A percentile compares a stretch with the other conserved stretches of the same genome.
These are phyloP conservation scores for Coelopa frigida DNA, from an alignment of 1,140 invertebrate species.

Conservation along the genomic window DNA sequence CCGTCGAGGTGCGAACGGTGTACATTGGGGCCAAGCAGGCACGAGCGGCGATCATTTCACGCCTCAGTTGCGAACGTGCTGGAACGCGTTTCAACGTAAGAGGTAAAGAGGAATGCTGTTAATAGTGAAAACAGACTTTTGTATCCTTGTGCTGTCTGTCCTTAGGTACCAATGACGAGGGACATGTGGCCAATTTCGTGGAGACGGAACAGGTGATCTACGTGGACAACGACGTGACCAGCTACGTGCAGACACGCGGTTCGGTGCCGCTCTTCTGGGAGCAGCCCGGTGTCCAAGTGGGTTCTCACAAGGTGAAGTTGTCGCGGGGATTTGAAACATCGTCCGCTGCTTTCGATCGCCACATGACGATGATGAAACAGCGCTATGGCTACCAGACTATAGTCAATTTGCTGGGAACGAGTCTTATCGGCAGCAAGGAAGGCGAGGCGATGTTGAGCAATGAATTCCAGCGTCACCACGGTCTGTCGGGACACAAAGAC, in stretches of 20 bases:
- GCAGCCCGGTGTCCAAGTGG: slow-evolving; percentile 97
- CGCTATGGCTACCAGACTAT: slow-evolving; percentile 88
- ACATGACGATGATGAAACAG: slow-evolving; percentile 78
- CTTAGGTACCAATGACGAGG: slow-evolving; percentile 91
- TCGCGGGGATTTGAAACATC: slow-evolving; percentile 91
- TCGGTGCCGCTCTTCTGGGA: slow-evolving; percentile 99
- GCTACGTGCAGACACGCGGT: slow-evolving; percentile 83
- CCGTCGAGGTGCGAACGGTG: slow-evolving; percentile 90
- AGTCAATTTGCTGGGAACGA: slow-evolving; percentile 86
- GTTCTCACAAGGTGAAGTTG: slow-evolving; percentile 97
- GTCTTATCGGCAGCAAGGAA: slow-evolving; percentile 86
- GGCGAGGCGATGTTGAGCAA: slow-evolving; percentile 93
- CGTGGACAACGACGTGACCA: slow-evolving; percentile 78
- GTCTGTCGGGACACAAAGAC: slow-evolving; percentile 65
- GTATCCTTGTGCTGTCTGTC: background rate
- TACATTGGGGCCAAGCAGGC: slow-evolving; percentile 91
- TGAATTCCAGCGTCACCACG: slow-evolving; percentile 86
- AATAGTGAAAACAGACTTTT: background rate
- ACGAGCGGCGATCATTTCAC: slow-evolving; percentile 86
- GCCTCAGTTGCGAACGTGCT: slow-evolving; percentile 92
- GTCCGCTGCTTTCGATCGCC: slow-evolving; percentile 83
- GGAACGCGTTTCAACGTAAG: slow-evolving; percentile 96
- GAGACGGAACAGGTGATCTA: slow-evolving; percentile 97
- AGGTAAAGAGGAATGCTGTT: slow-evolving; percentile 38
- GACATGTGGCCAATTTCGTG: slow-evolving; percentile 99